Percentiles rank a stretch among this genome's conserved stretches.
Conservation (phyloP, 1,140 invertebrate genomes). For the Rhopalosiphum maidis region DNA sequence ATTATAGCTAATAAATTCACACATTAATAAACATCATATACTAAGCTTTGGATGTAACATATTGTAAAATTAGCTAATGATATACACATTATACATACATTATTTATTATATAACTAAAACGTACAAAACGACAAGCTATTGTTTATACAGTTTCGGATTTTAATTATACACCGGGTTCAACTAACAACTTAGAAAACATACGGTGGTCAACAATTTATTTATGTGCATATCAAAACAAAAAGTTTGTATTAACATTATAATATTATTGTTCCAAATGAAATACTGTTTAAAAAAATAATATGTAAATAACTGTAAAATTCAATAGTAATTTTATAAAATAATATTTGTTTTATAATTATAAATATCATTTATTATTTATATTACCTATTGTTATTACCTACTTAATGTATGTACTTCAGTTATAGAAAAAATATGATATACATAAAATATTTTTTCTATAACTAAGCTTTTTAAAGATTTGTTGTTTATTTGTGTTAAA, state of each 20-base stretch:
- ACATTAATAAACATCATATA: constrained; percentile 2
- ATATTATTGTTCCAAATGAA: not conserved
- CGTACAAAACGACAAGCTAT: not conserved
- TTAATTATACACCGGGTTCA: constrained; percentile 14
- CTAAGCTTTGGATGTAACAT: constrained; percentile 2
- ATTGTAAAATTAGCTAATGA: constrained; percentile 3
- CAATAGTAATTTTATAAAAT: not conserved
- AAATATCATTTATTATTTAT: not conserved
- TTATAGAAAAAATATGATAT: too few relatives aligned
- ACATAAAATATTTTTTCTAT: not conserved
- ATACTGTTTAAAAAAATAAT: not conserved
- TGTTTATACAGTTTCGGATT: constrained; percentile 9
- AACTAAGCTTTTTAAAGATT: not conserved
- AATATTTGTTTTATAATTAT: not conserved
- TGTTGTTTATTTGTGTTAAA: not conserved
- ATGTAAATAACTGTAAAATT: not conserved
- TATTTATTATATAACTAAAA: not conserved
- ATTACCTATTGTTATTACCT: not conserved
- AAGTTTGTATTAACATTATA: not conserved
- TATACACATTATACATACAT: not conserved
- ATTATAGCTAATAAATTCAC: not conserved
- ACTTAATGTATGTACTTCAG: too few relatives aligned
- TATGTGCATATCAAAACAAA: not conserved
- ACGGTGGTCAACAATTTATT: constrained; percentile 22
- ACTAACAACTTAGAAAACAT: constrained; percentile 8